Conservation (phyloP, 2,888 invertebrate species). For the Parasteatoda lunata region DNA sequence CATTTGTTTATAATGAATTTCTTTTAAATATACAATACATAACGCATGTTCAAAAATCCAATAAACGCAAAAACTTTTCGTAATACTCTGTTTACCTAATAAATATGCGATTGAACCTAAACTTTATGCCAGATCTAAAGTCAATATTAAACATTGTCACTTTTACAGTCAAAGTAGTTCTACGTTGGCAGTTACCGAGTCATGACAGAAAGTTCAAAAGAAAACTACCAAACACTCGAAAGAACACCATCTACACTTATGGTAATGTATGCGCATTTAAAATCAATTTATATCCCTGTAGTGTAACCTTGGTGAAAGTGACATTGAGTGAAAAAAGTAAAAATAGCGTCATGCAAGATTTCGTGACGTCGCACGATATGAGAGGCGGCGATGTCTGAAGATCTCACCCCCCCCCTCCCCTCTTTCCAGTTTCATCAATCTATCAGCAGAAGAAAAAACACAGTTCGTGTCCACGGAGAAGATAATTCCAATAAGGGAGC, state of each 20-base stretch:
- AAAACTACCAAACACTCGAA: neutral
- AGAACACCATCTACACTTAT: neutral
- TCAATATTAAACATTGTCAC: too few relatives aligned
- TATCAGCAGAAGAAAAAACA: conserved; percentile 38
- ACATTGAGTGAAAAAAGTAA: neutral
- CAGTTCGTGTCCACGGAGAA: conserved; percentile 47
- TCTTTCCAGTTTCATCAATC: neutral
- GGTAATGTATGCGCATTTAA: neutral
- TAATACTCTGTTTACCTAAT: too few relatives aligned
- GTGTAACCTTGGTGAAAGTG: neutral
- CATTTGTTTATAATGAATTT: too few relatives aligned
- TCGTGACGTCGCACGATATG: conserved; percentile 16
- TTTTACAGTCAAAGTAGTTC: neutral
- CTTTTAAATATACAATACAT: too few relatives aligned
- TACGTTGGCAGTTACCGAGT: neutral
- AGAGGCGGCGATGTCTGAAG: conserved; percentile 13
- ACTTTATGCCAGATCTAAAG: too few relatives aligned
- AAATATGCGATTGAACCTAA: too few relatives aligned
- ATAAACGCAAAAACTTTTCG: too few relatives aligned
- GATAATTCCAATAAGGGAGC: conserved; percentile 66
- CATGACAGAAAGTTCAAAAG: neutral
- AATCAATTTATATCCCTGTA: neutral
- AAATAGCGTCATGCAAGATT: conserved; percentile 2
- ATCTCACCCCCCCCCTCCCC: neutral
- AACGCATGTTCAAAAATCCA: too few relatives aligned